Conservation (phyloP, 2,797 vertebrate genomes). For the Merluccius polli region DNA sequence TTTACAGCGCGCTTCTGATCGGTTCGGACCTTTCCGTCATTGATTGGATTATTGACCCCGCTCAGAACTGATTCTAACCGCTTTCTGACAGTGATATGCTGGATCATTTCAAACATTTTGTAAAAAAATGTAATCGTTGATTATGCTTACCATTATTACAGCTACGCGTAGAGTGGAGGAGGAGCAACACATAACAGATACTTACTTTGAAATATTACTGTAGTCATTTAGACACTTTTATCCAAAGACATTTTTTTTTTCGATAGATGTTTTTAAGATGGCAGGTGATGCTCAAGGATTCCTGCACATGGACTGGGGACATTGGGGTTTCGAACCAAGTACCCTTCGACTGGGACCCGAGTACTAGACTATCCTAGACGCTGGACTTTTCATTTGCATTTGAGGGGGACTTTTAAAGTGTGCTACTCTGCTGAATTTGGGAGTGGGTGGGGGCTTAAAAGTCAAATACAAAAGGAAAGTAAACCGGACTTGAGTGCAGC, state of each 20-base stretch:
- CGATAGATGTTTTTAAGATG: too few relatives aligned
- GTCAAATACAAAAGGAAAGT: neutral
- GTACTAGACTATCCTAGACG: neutral
- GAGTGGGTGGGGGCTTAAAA: neutral
- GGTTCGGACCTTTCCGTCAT: constrained; percentile 28
- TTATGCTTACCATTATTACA: neutral
- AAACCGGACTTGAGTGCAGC: neutral
- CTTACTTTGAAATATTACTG: too few relatives aligned
- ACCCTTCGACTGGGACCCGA: neutral
- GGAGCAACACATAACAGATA: neutral
- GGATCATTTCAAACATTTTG: neutral
- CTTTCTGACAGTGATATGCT: constrained; percentile 18
- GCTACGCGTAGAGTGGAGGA: neutral
- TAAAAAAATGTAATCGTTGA: neutral
- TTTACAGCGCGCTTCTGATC: constrained; percentile 20
- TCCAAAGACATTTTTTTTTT: neutral
- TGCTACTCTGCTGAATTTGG: neutral
- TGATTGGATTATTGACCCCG: constrained; percentile 26
- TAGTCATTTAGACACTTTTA: neutral
- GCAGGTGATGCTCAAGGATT: neutral
- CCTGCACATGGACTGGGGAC: neutral
- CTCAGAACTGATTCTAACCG: constrained; percentile 15
- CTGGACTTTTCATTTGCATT: neutral
- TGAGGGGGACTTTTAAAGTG: neutral
- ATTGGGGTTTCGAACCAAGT: too few relatives aligned